A percentile compares a stretch with the other conserved stretches of the same genome.
Conservation (phyloP, 2,113 vertebrate species). For the Upupa epops region DNA sequence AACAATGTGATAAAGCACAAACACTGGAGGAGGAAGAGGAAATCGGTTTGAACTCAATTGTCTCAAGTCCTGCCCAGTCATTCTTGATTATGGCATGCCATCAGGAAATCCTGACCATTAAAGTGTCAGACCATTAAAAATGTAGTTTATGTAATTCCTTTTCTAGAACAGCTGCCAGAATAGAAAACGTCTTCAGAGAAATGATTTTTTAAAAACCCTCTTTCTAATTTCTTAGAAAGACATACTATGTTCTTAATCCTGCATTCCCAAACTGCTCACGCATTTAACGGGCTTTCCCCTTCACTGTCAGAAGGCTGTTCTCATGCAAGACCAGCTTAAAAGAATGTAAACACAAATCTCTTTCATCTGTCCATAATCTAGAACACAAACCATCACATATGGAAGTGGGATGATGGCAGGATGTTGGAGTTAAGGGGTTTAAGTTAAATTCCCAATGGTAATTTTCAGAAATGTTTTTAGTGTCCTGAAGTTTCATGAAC, state of each 20-base stretch:
- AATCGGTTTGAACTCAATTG: conserved; percentile 47
- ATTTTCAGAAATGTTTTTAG: not conserved
- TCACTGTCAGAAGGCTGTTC: not conserved
- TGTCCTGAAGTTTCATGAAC: not conserved
- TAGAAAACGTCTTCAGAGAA: not conserved
- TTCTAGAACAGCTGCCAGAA: conserved; percentile 15
- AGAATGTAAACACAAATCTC: not conserved
- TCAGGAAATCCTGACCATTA: conserved; percentile 61
- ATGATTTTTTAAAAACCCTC: not conserved
- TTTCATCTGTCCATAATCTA: not conserved
- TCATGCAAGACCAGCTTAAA: not conserved
- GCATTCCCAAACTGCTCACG: not conserved
- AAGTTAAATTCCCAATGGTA: not conserved
- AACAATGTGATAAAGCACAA: conserved; percentile 35
- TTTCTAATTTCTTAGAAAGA: not conserved
- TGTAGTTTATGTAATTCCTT: conserved; percentile 20
- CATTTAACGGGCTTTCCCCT: not conserved
- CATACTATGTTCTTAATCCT: not conserved
- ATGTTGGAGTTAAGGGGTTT: not conserved
- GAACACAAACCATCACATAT: not conserved
- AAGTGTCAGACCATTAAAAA: conserved; percentile 45
- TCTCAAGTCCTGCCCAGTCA: conserved; percentile 36
- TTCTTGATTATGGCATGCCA: conserved; percentile 27
- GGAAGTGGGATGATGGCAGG: not conserved
- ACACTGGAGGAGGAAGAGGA: conserved; percentile 14